Conservation (phyloP, 30 jellyfish, hydroid and myxozoan species). For the Aurelia aurita complex sp. Pacific region DNA sequence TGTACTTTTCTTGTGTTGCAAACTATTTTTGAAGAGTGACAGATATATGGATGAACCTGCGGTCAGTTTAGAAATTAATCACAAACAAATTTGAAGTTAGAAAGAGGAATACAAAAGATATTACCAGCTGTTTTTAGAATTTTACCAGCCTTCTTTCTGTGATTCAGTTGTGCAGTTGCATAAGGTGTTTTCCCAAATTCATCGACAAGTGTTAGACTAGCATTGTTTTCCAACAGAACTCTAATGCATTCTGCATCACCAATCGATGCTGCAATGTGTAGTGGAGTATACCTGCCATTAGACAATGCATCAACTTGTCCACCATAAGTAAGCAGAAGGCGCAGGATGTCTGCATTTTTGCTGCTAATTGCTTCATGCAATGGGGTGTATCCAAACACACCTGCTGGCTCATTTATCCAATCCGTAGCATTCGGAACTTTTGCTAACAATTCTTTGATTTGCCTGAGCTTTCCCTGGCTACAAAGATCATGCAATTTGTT, state of each 20-base stretch:
- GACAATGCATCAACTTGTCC: constrained; percentile 86
- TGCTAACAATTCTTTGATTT: constrained; percentile 55
- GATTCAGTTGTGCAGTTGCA: constrained; percentile 81
- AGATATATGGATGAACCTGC: too few relatives aligned
- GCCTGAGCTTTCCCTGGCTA: constrained; percentile 65
- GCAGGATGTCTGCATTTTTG: constrained; percentile 64
- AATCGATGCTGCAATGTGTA: constrained; percentile 95
- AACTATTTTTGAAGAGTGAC: too few relatives aligned
- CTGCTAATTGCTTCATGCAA: constrained; percentile 92
- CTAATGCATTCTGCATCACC: constrained; percentile 82
- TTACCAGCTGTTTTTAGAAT: constrained; percentile 77
- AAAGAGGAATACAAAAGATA: neutral
- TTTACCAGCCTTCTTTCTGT: constrained; percentile 72
- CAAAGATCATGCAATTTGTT: constrained; percentile 72
- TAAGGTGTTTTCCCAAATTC: constrained; percentile 91
- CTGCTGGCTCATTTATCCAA: constrained; percentile 81
- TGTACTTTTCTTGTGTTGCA: too few relatives aligned
- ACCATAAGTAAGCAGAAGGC: constrained; percentile 78
- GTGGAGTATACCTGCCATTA: constrained; percentile 89
- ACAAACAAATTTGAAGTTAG: too few relatives aligned
- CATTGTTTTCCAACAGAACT: constrained; percentile 72
- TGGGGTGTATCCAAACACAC: constrained; percentile 94
- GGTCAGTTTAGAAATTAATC: too few relatives aligned
- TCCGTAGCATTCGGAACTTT: constrained; percentile 47
- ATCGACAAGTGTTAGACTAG: constrained; percentile 63